A percentile compares a stretch with the other conserved stretches of the same genome.
These are phyloP conservation scores for Condylura cristata DNA, from an alignment of 2,113 vertebrate genomes.

Conservation along the genomic window DNA sequence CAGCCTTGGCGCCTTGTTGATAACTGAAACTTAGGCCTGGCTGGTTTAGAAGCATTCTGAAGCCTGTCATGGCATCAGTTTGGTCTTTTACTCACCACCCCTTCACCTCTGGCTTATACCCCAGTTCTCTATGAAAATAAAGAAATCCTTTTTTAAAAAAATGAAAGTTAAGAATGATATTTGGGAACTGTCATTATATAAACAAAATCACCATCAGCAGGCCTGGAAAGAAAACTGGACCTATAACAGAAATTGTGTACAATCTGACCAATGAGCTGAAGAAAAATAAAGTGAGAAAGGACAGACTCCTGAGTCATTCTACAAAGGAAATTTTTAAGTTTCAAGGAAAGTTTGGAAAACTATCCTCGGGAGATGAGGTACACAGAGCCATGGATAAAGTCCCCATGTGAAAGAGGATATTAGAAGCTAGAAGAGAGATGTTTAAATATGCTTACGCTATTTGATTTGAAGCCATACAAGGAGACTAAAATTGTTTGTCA, in stretches of 20 bases:
- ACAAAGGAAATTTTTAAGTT: not conserved
- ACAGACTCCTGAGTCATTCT: not conserved
- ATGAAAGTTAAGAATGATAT: not conserved
- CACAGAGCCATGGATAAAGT: not conserved
- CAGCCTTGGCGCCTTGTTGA: no score
- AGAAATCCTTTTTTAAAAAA: no score
- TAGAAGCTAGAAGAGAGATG: constrained; percentile 30
- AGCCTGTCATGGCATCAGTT: no score
- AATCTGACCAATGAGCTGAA: not conserved
- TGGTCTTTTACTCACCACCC: no score
- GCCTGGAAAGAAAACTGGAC: not conserved
- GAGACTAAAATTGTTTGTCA: constrained; percentile 63
- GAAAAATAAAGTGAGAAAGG: not conserved
- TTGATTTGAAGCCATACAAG: constrained; percentile 64
- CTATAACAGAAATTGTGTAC: not conserved
- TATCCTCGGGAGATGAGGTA: not conserved
- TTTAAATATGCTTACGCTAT: constrained; percentile 51
- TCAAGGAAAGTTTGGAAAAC: not conserved
- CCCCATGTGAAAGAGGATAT: not conserved
- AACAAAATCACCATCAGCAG: not conserved
- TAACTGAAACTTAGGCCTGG: no score
- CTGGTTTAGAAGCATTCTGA: no score
- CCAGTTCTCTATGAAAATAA: no score
- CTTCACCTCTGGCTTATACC: no score
- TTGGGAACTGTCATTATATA: not conserved